phyloP scores from a whole-genome alignment of 2,888 invertebrate species.

The Beris morrisii region DNA sequence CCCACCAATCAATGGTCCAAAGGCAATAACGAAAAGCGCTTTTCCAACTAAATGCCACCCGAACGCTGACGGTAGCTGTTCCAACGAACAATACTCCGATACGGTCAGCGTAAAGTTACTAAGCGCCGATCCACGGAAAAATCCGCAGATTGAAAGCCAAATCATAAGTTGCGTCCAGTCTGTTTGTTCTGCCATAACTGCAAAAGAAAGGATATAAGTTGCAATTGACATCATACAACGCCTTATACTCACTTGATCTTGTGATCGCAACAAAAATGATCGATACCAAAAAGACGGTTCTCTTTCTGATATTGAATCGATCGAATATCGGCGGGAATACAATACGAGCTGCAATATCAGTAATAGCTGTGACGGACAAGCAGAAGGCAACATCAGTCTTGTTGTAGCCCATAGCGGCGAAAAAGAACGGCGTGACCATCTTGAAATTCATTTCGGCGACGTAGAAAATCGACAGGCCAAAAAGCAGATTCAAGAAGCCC shows the following conservation, averaged over 20 bases:
- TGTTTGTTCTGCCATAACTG: conserved; percentile 74
- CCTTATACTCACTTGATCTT: conserved; percentile 66
- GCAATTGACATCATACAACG: background rate
- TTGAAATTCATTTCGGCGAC: conserved; percentile 76
- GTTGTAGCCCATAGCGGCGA: conserved; percentile 64
- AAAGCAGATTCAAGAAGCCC: conserved; percentile 71
- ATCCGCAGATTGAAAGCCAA: conserved; percentile 75
- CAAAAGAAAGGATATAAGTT: conserved; percentile 42
- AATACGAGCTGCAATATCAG: conserved; percentile 73
- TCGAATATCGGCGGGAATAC: conserved; percentile 76
- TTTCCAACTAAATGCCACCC: conserved; percentile 78
- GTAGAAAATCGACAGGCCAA: conserved; percentile 73
- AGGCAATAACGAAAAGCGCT: conserved; percentile 68
- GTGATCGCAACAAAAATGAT: conserved; percentile 71
- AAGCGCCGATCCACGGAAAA: conserved; percentile 75
- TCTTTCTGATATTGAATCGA: conserved; percentile 66
- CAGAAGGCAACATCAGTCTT: conserved; percentile 72
- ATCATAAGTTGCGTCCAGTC: conserved; percentile 70
- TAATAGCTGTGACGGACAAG: conserved; percentile 72
- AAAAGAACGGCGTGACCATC: conserved; percentile 72
- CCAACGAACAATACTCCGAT: conserved; percentile 72
- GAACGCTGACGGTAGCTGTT: conserved; percentile 75
- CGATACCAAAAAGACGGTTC: conserved; percentile 71
- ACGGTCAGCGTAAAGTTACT: conserved; percentile 79
- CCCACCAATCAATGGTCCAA: conserved; percentile 72